A percentile compares a stretch with the other conserved stretches of the same genome.
Conservation (phyloP, 1,140 invertebrate species). For the Cherax destructor region DNA sequence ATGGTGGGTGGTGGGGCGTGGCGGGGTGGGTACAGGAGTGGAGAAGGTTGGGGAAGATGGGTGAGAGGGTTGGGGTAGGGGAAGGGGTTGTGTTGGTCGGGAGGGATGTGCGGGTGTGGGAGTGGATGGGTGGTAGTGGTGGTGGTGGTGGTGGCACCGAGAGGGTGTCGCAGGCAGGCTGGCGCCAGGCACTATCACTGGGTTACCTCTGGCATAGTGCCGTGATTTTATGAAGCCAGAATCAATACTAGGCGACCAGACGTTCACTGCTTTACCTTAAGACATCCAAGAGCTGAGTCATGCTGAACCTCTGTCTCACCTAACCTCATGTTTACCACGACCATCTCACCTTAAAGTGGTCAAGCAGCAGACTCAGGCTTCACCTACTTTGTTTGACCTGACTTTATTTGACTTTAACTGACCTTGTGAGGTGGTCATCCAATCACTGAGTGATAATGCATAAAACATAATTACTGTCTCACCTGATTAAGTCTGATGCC, state of each 20-base stretch:
- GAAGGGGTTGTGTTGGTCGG: not conserved
- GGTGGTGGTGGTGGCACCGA: not conserved
- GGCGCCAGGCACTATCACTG: not conserved
- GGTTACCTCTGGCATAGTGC: slow-evolving; percentile 16
- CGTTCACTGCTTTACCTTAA: not conserved
- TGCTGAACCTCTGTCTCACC: no score
- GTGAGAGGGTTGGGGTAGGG: not conserved
- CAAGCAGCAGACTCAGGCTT: no score
- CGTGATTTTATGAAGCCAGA: slow-evolving; percentile 17
- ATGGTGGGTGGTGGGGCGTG: not conserved
- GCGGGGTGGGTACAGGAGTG: not conserved
- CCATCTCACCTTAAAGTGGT: no score
- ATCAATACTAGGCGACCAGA: slow-evolving; percentile 7
- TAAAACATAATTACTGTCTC: no score
- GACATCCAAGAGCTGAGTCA: no score
- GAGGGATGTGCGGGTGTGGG: not conserved
- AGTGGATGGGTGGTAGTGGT: not conserved
- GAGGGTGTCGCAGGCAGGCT: not conserved
- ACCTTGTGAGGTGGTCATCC: no score
- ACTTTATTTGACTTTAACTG: no score
- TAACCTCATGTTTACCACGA: no score
- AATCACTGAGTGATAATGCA: no score
- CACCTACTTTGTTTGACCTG: no score
- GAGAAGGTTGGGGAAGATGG: not conserved
- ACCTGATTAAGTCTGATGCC: no score